Evolutionary conservation across 2,888 invertebrate genomes (phyloP), one percentile per base, ranked within the genome.

Genomic region (Sarcophaga variegata): DNA sequence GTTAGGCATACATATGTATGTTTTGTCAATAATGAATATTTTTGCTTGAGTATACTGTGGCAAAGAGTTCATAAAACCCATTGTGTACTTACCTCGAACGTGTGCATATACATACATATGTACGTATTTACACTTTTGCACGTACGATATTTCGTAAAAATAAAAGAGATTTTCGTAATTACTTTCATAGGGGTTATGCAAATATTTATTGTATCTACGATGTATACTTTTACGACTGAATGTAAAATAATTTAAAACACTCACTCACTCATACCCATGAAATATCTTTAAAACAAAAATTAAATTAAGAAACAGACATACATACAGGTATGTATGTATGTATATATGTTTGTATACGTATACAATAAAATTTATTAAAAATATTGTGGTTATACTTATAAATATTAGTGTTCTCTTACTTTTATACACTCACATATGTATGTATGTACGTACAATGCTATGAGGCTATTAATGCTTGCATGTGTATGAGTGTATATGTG

Each of bases 101-200:
- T 49, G 14, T 14, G 0, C 4, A 4, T 27, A 27, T 14, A 27
- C 27, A 1, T 27, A 27, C 27, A 0, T 27, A 10, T 22, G n/a
- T 10, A 25, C n/a, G 59, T 71, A 59, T 59, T 59, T 59, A 71
- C 17, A 54, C 22, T 14, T 54, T 70, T 71, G 59, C 60, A 59
- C 25, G 71, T 59, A 71, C 54, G 54, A 54, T 54, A 54, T 54
- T 14, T 14, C 54, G 17, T 54, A 54, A 14, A 54, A 54, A 54
- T 54, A 54, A 54, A 54, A 54, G 17, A 54, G 4, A 4, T 49
- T 71, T 59, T 71, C 59, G n/a, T 71, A 71, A 71, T 71, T 59
- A 71, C 71, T 71, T 71, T 71, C 59, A 20, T 59, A 59, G 37
- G 25, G 37, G 17, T 25, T 37, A 60, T n/a, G n/a, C n/a, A 45